Conservation (phyloP, 2,888 invertebrate genomes). For the Macaria liturata region DNA sequence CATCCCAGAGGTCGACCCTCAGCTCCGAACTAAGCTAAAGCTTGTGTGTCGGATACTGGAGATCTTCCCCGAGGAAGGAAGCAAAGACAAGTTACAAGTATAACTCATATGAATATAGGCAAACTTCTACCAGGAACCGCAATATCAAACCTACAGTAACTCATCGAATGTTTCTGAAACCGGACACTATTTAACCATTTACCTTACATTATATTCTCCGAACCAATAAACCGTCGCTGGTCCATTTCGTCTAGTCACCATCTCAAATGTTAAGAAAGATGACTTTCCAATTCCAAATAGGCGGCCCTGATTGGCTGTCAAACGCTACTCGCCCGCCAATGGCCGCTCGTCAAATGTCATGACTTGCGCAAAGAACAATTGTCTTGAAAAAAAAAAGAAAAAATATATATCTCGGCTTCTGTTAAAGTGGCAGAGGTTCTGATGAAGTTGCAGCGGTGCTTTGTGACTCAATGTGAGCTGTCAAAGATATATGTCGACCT, state of each 20-base stretch:
- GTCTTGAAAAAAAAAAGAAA: slow-evolving; percentile 51
- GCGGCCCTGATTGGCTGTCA: slow-evolving; percentile 78
- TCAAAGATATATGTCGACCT: slow-evolving; percentile 24
- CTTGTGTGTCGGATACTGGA: too few relatives aligned
- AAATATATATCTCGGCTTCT: slow-evolving; percentile 69
- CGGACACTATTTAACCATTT: slow-evolving; percentile 14
- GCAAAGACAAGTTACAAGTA: too few relatives aligned
- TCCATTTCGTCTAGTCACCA: slow-evolving; percentile 54
- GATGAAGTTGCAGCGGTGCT: slow-evolving; percentile 32
- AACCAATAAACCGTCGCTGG: slow-evolving; percentile 41
- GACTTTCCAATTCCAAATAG: slow-evolving; percentile 76
- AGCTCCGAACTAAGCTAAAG: too few relatives aligned
- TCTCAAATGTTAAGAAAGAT: slow-evolving; percentile 76
- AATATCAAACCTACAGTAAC: too few relatives aligned
- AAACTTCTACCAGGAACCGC: too few relatives aligned
- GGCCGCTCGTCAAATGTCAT: slow-evolving; percentile 77
- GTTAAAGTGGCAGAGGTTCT: slow-evolving; percentile 76
- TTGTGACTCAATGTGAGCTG: slow-evolving; percentile 32
- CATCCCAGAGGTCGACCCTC: too few relatives aligned
- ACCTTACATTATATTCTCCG: slow-evolving; percentile 39
- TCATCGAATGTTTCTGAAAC: too few relatives aligned
- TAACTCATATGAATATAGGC: too few relatives aligned
- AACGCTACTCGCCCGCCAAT: slow-evolving; percentile 73
- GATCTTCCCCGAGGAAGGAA: too few relatives aligned
- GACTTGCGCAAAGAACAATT: slow-evolving; percentile 72